Evolutionary conservation across 2,888 invertebrate species (phyloP).

Genomic region (Eulithis prunata): DNA sequence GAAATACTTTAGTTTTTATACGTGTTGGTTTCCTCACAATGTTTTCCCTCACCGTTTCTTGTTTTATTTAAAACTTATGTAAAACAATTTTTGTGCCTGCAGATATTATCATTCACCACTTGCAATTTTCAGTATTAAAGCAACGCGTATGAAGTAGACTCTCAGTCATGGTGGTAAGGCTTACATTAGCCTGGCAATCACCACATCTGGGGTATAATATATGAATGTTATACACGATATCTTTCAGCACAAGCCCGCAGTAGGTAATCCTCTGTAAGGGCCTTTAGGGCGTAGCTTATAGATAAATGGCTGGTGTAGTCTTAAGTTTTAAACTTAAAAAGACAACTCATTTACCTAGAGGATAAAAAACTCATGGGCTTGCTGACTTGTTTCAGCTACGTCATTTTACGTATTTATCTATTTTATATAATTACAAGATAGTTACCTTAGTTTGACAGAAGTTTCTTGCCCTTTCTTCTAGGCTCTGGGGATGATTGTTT

Average conservation of each 20-base stretch:
- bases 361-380: too few relatives aligned
- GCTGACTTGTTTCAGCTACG: too few relatives aligned
- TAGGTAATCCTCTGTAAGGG: conserved; percentile 47
- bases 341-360: too few relatives aligned
- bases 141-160: conserved; percentile 3
- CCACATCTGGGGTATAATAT: conserved; percentile 36
- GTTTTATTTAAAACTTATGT: conserved; percentile 14
- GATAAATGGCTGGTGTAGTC: conserved; percentile 7
- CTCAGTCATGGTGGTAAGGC: conserved; percentile 15
- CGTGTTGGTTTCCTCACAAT: neutral
- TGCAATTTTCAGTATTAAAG: conserved; percentile 14
- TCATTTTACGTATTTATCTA: too few relatives aligned
- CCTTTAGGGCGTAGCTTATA: conserved; percentile 24
- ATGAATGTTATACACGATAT: conserved; percentile 53
- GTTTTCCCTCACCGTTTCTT: neutral
- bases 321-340: neutral
- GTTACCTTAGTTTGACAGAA: too few relatives aligned
- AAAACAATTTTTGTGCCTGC: conserved; percentile 14
- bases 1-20: neutral
- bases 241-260: conserved; percentile 45
- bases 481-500: too few relatives aligned
- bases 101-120: conserved; percentile 14
- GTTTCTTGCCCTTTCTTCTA: too few relatives aligned
- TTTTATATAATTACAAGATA: too few relatives aligned
- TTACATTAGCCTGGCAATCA: conserved; percentile 22